Evolutionary conservation across 2,797 vertebrate genomes (phyloP), one percentile per base, ranked within the genome.

Genomic region (Eidolon dupreanum): DNA sequence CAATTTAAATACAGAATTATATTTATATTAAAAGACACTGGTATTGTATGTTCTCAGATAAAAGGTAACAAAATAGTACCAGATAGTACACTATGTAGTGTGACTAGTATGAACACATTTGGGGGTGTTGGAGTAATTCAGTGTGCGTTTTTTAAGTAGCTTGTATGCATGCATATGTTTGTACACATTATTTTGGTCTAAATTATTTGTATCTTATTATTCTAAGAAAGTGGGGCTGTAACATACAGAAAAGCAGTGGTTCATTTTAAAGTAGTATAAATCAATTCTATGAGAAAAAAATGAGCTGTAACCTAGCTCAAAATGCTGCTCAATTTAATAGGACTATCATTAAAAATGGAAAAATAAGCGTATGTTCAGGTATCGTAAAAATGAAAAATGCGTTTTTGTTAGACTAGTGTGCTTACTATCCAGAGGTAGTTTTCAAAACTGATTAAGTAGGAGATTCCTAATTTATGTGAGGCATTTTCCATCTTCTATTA

Each of bases 141-240:
- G 26, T 84, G 36, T 94, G 17, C 31, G 63, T 53, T 92, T 95
- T 85, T 95, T 79, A 71, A 91, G 78, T 55, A 9, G 41, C 17
- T 88, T 82, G 3, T 73, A 84, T 86, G 8, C 24, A 75, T 77
- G 24, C 46, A 74, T 90, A 33, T 75, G 77, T 92, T 85, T 94
- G 28, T 92, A 63, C 38, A 51, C 46, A 70, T 79, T 92, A 77
- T 71, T 95, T 88, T 91, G 77, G 84, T 66, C 53, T 90, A 83
- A 87, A 96, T 94, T 84, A 85, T 96, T 92, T 75, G 85, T 68
- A 70, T 88, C n/a, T 82, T 0, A 16, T 36, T 68, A 90, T 71
- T 85, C 46, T 74, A 43, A 73, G 74, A 63, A 57, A 73, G 49
- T 3, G 8, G 65, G 49, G 22, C 28, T 24, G 46, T 41, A 59